Percentiles rank a stretch among this genome's conserved stretches.
These are phyloP conservation scores for Nematostella vectensis DNA, from an alignment of 92 coral and sea anemone species.

Conservation along the genomic window DNA sequence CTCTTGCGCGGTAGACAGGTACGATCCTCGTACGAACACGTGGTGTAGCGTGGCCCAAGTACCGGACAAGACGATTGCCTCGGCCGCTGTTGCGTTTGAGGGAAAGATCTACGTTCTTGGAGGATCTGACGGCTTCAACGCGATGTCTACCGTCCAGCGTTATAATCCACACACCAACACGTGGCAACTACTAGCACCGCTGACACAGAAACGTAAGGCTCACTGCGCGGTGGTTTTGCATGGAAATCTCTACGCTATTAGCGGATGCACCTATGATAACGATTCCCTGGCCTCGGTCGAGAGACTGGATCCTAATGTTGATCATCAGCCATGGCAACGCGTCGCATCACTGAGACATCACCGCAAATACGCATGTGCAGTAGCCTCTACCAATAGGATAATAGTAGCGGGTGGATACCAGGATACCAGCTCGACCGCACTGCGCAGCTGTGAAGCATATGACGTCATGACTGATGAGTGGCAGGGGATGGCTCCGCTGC, in stretches of 20 bases:
- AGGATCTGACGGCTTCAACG: conserved; percentile 34
- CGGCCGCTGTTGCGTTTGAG: conserved; percentile 36
- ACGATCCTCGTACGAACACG: conserved; percentile 33
- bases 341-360: conserved; percentile 20
- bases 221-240: conserved; percentile 44
- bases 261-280: conserved; percentile 35
- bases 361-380: conserved; percentile 52
- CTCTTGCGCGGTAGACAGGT: conserved; percentile 31
- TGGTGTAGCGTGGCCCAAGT: conserved; percentile 31
- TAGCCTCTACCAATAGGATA: conserved; percentile 24
- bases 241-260: conserved; percentile 22
- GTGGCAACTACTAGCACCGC: conserved; percentile 33
- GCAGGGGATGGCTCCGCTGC: conserved; percentile 12
- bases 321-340: conserved; percentile 21
- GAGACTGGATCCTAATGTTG: conserved; percentile 29
- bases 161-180: conserved; percentile 49
- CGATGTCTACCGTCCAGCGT: conserved; percentile 31
- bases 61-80: conserved; percentile 16
- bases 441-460: conserved; percentile 14
- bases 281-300: conserved; percentile 47
- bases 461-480: conserved; percentile 17
- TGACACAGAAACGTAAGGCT: conserved; percentile 32
- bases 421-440: conserved; percentile 15
- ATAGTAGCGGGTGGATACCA: conserved; percentile 34
- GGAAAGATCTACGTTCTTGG: conserved; percentile 44